Conservation (phyloP, 1,140 invertebrate species). For the Monomorium pharaonis region DNA sequence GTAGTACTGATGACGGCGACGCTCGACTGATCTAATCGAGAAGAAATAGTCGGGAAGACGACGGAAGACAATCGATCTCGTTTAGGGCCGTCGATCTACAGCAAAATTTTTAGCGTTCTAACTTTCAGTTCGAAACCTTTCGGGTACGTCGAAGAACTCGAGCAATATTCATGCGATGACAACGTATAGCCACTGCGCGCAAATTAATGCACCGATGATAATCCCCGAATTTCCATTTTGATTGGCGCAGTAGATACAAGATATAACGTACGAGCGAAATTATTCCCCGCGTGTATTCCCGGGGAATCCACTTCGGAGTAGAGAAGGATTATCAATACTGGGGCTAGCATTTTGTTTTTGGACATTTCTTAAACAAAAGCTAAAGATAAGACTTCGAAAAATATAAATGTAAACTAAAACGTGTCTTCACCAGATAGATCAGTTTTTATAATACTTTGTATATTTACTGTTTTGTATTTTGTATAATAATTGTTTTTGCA, state of each 20-base stretch:
- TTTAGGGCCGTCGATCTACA: constrained; percentile 29
- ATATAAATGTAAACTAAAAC: too few relatives aligned
- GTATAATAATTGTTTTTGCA: too few relatives aligned
- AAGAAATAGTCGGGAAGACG: constrained; percentile 28
- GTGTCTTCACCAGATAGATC: too few relatives aligned
- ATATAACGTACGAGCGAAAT: background rate
- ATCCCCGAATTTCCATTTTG: background rate
- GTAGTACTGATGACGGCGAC: background rate
- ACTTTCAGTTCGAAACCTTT: background rate
- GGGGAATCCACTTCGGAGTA: constrained; percentile 7
- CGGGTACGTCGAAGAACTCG: background rate
- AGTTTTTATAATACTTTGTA: too few relatives aligned
- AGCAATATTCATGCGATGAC: background rate
- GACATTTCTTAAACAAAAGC: too few relatives aligned
- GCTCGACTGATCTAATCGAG: background rate
- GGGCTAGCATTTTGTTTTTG: too few relatives aligned
- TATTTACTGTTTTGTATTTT: too few relatives aligned
- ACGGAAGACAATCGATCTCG: constrained; percentile 30
- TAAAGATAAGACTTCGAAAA: too few relatives aligned
- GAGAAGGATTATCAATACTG: too few relatives aligned
- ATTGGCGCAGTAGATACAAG: background rate
- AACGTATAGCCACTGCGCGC: background rate
- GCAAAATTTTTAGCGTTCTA: constrained; percentile 18
- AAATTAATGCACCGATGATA: background rate
- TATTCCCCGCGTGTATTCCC: background rate